A percentile compares a stretch with the other conserved stretches of the same genome.
These are phyloP conservation scores for Bufotes viridis DNA, from an alignment of 2,797 vertebrate genomes.

Conservation along the genomic window DNA sequence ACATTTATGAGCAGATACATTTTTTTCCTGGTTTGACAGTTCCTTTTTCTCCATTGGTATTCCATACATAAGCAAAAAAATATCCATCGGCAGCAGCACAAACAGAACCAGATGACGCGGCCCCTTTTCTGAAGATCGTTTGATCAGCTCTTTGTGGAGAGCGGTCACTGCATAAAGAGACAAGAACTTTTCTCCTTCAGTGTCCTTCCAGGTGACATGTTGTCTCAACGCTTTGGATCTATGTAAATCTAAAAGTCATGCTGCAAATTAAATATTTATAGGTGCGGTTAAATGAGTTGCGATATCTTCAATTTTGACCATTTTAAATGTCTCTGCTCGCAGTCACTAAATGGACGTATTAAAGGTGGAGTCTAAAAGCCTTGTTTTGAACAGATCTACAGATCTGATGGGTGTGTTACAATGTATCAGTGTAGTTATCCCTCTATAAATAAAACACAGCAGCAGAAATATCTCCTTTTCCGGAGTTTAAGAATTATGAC, in stretches of 20 bases:
- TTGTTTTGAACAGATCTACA: too few species aligned
- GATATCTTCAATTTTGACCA: neutral
- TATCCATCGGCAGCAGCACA: neutral
- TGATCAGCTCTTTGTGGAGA: conserved; percentile 26
- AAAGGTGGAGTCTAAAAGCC: too few species aligned
- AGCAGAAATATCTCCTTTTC: too few species aligned
- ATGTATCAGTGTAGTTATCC: too few species aligned
- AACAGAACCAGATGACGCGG: neutral
- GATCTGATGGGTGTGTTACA: too few species aligned
- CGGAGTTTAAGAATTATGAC: too few species aligned
- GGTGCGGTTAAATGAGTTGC: neutral
- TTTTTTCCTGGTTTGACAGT: conserved; percentile 22
- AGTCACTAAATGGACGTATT: neutral
- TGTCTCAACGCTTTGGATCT: neutral
- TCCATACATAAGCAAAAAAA: conserved; percentile 33
- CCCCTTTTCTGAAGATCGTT: conserved; percentile 1
- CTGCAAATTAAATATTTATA: neutral
- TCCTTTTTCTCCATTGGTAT: conserved; percentile 25
- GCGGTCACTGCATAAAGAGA: neutral
- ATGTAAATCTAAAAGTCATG: neutral
- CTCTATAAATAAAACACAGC: too few species aligned
- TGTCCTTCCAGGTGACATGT: neutral
- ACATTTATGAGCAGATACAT: conserved; percentile 43
- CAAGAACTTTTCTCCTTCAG: neutral
- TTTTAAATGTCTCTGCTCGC: neutral